Conservation (phyloP, 2,888 invertebrate genomes). For the Platypus cylindrus region DNA sequence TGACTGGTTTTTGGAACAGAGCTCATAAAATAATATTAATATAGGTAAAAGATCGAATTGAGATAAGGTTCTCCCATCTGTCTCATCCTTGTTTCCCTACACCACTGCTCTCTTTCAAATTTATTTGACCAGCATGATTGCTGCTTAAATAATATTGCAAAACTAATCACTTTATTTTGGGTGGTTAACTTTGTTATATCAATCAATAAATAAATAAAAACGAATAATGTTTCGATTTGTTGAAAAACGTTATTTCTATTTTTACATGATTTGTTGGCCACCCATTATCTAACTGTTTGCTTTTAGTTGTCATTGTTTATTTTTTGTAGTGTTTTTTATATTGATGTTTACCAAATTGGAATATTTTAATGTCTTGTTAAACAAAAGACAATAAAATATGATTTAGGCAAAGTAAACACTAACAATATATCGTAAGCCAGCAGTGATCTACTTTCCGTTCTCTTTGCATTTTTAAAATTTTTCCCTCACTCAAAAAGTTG, state of each 20-base stretch:
- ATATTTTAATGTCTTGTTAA: slow-evolving; percentile 25
- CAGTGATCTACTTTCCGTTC: slow-evolving; percentile 32
- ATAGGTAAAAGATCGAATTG: slow-evolving; percentile 18
- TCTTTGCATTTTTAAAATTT: slow-evolving; percentile 23
- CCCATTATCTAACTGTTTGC: slow-evolving; percentile 22
- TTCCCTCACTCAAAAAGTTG: slow-evolving; percentile 28
- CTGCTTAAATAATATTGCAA: slow-evolving; percentile 33
- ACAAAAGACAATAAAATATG: slow-evolving; percentile 22
- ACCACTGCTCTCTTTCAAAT: slow-evolving; percentile 27
- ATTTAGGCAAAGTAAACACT: slow-evolving; percentile 16
- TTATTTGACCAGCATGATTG: slow-evolving; percentile 35
- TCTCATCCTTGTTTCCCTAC: slow-evolving; percentile 25
- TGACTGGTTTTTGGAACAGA: slow-evolving; percentile 35
- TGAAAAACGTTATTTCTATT: slow-evolving; percentile 5
- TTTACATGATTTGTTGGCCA: slow-evolving; percentile 19
- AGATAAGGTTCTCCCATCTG: slow-evolving; percentile 30
- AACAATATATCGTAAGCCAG: slow-evolving; percentile 24
- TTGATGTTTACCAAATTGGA: slow-evolving; percentile 24
- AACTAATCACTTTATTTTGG: slow-evolving; percentile 14
- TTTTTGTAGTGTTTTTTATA: slow-evolving; percentile 28
- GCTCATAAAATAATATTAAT: slow-evolving; percentile 23
- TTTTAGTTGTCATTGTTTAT: slow-evolving; percentile 34
- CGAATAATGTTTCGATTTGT: slow-evolving; percentile 2
- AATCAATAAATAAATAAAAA: too few species aligned
- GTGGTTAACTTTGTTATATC: slow-evolving; percentile 10